Percentiles rank a stretch among this genome's conserved stretches.
Conservation (phyloP, 2,797 vertebrate species). For the Strix occidentalis region DNA sequence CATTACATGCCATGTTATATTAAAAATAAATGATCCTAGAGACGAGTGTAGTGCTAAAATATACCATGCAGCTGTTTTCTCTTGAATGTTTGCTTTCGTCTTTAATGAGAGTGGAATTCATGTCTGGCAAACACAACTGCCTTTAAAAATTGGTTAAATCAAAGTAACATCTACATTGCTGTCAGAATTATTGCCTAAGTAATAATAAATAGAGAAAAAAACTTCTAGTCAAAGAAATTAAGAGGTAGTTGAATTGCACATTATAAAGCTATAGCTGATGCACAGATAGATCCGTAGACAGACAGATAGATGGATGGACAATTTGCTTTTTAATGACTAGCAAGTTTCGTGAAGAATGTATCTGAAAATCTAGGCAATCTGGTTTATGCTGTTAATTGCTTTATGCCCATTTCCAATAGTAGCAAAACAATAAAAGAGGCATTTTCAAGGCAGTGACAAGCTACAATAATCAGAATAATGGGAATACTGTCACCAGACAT, state of each 20-base stretch:
- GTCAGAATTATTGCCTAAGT: slow-evolving; percentile 23
- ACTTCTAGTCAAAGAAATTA: neutral
- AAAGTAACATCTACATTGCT: slow-evolving; percentile 40
- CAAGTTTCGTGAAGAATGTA: neutral
- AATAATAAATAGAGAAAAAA: neutral
- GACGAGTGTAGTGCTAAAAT: neutral
- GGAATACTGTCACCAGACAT: neutral
- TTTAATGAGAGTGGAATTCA: slow-evolving; percentile 3
- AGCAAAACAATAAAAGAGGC: slow-evolving; percentile 28
- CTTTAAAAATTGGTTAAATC: slow-evolving; percentile 58
- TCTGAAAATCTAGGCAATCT: neutral
- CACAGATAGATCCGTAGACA: neutral
- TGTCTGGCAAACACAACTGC: slow-evolving; percentile 33
- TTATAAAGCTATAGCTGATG: neutral
- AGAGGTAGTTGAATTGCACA: neutral
- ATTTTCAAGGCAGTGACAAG: neutral
- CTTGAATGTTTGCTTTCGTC: slow-evolving; percentile 29
- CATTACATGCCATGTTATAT: neutral
- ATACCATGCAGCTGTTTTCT: slow-evolving; percentile 28
- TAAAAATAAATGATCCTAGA: slow-evolving; percentile 34
- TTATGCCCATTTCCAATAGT: neutral
- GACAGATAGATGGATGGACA: neutral
- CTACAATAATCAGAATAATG: slow-evolving; percentile 15
- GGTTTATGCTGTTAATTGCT: slow-evolving; percentile 31
- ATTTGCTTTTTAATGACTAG: neutral